These are phyloP conservation scores for Megalops atlanticus DNA, from an alignment of 2,113 vertebrate species.

Conservation along the genomic window DNA sequence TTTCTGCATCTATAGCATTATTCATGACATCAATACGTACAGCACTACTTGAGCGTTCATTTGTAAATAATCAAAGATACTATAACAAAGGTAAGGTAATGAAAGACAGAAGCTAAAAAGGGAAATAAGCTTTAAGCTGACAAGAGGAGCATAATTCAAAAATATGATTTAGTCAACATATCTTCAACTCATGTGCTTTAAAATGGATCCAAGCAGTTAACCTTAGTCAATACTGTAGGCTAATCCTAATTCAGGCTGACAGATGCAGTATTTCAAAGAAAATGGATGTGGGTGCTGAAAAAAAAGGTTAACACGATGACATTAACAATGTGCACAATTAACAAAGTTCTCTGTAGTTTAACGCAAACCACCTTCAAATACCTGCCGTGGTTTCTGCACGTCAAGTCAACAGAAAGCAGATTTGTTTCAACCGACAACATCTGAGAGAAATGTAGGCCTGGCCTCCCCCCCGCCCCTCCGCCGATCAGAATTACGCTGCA, in stretches of 20 bases:
- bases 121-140: too few species aligned
- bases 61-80: not conserved
- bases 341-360: not conserved
- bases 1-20: not conserved
- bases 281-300: not conserved
- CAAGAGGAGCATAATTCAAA: not conserved
- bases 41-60: not conserved
- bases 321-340: not conserved
- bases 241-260: not conserved
- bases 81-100: not conserved
- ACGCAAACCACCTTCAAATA: not conserved
- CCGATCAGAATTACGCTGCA: not conserved
- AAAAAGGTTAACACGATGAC: conserved; percentile 2
- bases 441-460: not conserved
- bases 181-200: not conserved
- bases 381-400: not conserved
- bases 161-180: not conserved
- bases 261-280: conserved; percentile 1
- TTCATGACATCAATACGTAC: not conserved
- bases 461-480: too few species aligned
- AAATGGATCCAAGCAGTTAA: not conserved
- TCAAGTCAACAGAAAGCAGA: not conserved
- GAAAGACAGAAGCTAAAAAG: not conserved
- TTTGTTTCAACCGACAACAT: not conserved
- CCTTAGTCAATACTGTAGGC: not conserved